Evolutionary conservation across 1,140 invertebrate genomes (phyloP), one percentile per base, ranked within the genome.

Genomic region (Leptinotarsa lineolata): DNA sequence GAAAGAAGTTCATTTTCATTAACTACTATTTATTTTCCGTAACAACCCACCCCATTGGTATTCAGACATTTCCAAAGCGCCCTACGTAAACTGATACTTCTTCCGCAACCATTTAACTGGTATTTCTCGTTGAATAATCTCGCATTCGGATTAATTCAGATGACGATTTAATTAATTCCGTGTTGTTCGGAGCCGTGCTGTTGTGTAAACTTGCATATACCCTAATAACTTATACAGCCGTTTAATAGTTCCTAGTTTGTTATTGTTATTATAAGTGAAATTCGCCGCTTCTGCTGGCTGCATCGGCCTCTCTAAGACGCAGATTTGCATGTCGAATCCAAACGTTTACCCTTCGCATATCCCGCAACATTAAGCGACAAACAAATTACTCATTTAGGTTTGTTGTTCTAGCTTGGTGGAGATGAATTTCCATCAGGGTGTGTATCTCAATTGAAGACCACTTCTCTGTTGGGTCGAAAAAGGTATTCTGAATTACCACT

Each of bases 261-360:
- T 71, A 71, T 71, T 71, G 69, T 71, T 71, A 61, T 61, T 61
- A 71, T 63, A 63, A 63, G 61, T 63, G 61, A 30, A 63, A 63
- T 63, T 63, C 61, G 61, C 13, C 61, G 58, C 58, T 59, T 18
- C 1, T 16, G 4, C 45, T 48, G 18, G 66, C 66, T 46, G 66
- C 24, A 21, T 24, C 61, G 20, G 61, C 61, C 24, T 21, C 30
- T 20, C 61, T 63, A 21, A 21, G 61, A 54, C 48, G 61, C 24
- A 63, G 69, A 71, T 71, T 71, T 71, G 69, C 69, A 71, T 63
- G 58, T 71, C 69, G 69, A 71, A 71, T 71, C 44, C 59, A 63
- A 71, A 71, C 59, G 69, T 71, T 71, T 71, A 71, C 69, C 44
- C 60, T 71, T 30, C 60, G 39, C 44, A 68, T 68, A 68, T 39